Base-by-base conservation (phyloP, 2,888 invertebrate species). In the Linnaemya tessellans region DNA sequence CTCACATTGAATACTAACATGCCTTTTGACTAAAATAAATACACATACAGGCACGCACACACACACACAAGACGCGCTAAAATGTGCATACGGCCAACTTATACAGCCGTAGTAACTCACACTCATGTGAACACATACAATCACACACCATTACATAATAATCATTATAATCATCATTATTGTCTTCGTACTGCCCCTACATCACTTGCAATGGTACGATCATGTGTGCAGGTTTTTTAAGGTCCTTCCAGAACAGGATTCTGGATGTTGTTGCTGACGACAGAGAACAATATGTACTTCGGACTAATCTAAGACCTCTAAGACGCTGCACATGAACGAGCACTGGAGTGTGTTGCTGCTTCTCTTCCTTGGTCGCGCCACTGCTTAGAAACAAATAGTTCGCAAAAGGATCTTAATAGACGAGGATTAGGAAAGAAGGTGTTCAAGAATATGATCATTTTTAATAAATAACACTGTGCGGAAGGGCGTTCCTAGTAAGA, bases 1-100 rank as follows among this genome's bases (percentile, higher is more conserved):
- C 71, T 79, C 75, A 75, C 71, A 74, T 56, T 79, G 81, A 85
- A 79, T 84, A 79, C 60, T 78, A 68, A 68, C 78, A 79, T 74
- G 70, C 75, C 70, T 79, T 79, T 51, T 56, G 78, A 73, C 73
- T 49, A 58, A 71, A 25, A 68, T 54, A 64, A 30, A 58, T 9
- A n/a, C 65, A 56, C 35, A 71, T 20, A 74, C 30, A 30, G n/a
- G n/a, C n/a, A n/a, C n/a, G n/a, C 46, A 41, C 38, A 35, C 18
- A 58, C n/a, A 65, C 60, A 38, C 20, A n/a, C 46, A 51, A 7
- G 35, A 15, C 15, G 2, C 10, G 15, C 13, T n/a, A 64, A 13
- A 38, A 18, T 20, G 18, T 38, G 11, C 43, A 49, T 4, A 49
- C 22, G 46, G 58, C 54, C 56, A 10, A 41, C 49, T 25, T 15